Conservation (phyloP, 92 coral and sea anemone species). For the Porites divaricata region DNA sequence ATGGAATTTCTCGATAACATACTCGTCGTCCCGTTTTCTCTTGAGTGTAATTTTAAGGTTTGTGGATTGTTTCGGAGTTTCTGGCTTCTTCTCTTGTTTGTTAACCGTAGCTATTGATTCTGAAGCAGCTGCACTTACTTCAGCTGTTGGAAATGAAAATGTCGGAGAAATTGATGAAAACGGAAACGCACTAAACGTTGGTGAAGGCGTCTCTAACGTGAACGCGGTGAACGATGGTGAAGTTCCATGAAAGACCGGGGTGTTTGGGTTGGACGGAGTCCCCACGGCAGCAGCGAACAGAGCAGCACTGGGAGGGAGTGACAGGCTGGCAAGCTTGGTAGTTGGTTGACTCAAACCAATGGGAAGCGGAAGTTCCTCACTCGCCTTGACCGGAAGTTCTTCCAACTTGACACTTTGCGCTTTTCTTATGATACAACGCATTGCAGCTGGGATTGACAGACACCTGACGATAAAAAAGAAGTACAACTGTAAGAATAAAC, state of each 20-base stretch:
- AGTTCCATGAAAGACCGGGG: slow-evolving; percentile 67
- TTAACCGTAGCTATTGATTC: slow-evolving; percentile 34
- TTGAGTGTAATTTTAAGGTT: slow-evolving; percentile 83
- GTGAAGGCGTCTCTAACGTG: slow-evolving; percentile 91
- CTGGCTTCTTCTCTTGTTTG: slow-evolving; percentile 76
- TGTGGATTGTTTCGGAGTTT: slow-evolving; percentile 81
- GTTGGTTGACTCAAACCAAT: slow-evolving; percentile 49
- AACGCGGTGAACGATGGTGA: slow-evolving; percentile 77
- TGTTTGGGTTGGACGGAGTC: slow-evolving; percentile 85
- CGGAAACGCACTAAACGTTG: slow-evolving; percentile 84
- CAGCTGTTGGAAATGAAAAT: slow-evolving; percentile 64
- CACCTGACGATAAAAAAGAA: slow-evolving; percentile 62
- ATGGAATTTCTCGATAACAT: slow-evolving; percentile 87
- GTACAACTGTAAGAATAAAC: no score
- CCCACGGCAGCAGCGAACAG: slow-evolving; percentile 72
- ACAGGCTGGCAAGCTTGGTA: slow-evolving; percentile 71
- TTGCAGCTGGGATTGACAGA: slow-evolving; percentile 93
- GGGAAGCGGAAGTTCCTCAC: slow-evolving; percentile 48
- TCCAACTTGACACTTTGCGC: slow-evolving; percentile 84
- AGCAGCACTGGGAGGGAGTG: slow-evolving; percentile 81
- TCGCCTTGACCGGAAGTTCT: slow-evolving; percentile 79
- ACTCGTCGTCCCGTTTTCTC: slow-evolving; percentile 90
- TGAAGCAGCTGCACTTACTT: slow-evolving; percentile 54
- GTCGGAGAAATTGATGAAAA: slow-evolving; percentile 86
- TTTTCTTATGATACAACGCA: slow-evolving; percentile 93